Evolutionary conservation across 2,797 vertebrate genomes (phyloP).

Genomic region (Masticophis lateralis): DNA sequence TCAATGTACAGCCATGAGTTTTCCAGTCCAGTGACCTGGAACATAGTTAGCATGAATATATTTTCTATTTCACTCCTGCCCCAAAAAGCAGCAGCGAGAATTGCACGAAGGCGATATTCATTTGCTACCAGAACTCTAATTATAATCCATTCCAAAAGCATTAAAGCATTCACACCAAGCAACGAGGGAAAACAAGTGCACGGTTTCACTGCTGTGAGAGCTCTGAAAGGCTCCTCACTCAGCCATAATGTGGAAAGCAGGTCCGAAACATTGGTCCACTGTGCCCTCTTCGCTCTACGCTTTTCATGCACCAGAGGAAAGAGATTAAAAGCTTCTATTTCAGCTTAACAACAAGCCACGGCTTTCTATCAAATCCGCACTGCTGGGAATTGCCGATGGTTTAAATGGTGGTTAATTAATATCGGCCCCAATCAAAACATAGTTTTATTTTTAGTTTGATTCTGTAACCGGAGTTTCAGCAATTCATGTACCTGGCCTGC

Average conservation of each 20-base stretch:
- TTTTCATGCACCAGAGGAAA: background rate
- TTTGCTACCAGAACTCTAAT: slow-evolving; percentile 10
- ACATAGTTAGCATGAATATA: slow-evolving; percentile 13
- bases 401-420: background rate
- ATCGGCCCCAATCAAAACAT: background rate
- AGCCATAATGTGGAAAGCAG: background rate
- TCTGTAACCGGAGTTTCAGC: background rate
- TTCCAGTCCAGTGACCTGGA: slow-evolving; percentile 8
- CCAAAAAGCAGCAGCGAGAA: background rate
- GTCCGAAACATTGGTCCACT: background rate
- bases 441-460: background rate
- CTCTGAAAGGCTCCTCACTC: background rate
- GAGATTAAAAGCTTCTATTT: background rate
- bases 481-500: background rate
- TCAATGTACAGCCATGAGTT: slow-evolving; percentile 1
- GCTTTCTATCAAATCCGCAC: background rate
- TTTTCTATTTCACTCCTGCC: slow-evolving; percentile 26
- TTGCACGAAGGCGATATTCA: slow-evolving; percentile 34
- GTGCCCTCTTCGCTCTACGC: background rate
- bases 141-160: slow-evolving; percentile 23
- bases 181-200: slow-evolving; percentile 30
- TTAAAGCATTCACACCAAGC: slow-evolving; percentile 28
- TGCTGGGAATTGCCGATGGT: background rate
- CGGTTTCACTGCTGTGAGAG: background rate
- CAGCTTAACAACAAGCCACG: background rate